Conservation (phyloP, 2,113 vertebrate species). For the Peromyscus leucopus region DNA sequence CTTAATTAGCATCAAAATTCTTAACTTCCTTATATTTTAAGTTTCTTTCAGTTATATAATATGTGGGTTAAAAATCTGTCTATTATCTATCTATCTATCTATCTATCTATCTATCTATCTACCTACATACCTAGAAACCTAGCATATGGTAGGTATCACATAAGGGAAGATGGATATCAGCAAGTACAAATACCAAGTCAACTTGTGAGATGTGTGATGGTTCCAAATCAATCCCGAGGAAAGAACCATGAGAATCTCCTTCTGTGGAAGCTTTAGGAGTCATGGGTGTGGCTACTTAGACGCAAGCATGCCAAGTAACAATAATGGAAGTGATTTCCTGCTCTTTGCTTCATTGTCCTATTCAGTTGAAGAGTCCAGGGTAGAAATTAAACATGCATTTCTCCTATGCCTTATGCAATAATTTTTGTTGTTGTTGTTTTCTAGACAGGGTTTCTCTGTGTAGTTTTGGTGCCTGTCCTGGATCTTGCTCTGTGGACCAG, state of each 20-base stretch:
- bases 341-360: not conserved
- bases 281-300: not conserved
- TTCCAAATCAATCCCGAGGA: not conserved
- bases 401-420: not conserved
- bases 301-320: not conserved
- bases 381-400: not conserved
- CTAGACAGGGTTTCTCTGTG: no score
- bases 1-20: not conserved
- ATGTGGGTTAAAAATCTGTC: not conserved
- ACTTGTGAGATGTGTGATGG: not conserved
- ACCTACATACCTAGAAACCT: not conserved
- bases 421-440: no score
- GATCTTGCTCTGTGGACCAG: no score
- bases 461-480: no score
- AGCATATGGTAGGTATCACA: not conserved
- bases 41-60: not conserved
- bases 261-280: not conserved
- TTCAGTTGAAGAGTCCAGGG: not conserved
- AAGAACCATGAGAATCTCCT: not conserved
- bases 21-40: not conserved
- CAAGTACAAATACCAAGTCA: not conserved
- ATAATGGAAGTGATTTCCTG: not conserved
- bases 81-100: not conserved
- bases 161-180: not conserved
- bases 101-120: not conserved